Conservation (phyloP, 2,888 invertebrate genomes). For the Tromatobia lineatoria region DNA sequence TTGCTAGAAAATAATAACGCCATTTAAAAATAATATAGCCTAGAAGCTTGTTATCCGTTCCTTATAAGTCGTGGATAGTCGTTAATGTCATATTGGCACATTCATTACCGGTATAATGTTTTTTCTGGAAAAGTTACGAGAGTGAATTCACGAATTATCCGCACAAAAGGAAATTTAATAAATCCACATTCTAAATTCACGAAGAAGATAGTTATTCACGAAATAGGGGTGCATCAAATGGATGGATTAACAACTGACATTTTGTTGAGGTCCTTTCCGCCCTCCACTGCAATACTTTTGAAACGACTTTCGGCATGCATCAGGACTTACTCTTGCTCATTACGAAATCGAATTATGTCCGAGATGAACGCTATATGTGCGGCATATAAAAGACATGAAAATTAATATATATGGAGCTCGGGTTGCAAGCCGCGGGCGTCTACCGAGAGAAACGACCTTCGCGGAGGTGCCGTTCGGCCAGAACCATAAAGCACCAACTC, state of each 20-base stretch:
- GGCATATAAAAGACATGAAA: conserved; percentile 76
- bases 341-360: conserved; percentile 66
- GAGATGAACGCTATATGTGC: no score
- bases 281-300: conserved; percentile 5
- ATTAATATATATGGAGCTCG: conserved; percentile 79
- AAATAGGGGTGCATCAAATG: no score
- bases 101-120: no score
- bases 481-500: conserved; percentile 11
- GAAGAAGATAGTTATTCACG: no score
- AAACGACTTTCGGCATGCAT: conserved; percentile 60
- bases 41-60: no score
- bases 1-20: background rate
- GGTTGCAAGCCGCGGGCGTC: conserved; percentile 52
- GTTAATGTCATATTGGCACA: no score
- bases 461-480: conserved; percentile 2
- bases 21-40: background rate
- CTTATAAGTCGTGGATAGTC: no score
- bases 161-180: no score
- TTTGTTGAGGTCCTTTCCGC: conserved; percentile 45
- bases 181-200: no score
- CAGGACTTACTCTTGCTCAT: conserved; percentile 68
- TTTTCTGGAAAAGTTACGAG: no score
- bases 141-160: no score
- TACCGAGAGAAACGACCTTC: conserved; percentile 18
- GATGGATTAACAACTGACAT: no score